Conservation (phyloP, 2,113 vertebrate species). For the Mormyrus lacerda region DNA sequence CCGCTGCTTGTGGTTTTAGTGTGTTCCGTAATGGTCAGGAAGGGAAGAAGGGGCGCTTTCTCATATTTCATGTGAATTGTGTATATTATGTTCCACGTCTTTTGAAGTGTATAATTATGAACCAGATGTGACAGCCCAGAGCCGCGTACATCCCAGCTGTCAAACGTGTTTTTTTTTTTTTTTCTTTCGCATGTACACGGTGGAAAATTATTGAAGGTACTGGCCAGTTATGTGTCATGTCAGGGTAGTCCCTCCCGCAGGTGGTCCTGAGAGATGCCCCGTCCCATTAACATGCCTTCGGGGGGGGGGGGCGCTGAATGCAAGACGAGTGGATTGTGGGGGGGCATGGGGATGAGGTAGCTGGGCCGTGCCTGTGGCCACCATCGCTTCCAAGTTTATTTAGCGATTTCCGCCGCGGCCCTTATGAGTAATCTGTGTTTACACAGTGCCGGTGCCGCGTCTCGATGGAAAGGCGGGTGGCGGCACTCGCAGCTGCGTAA, state of each 20-base stretch:
- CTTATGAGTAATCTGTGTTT: slow-evolving; percentile 23
- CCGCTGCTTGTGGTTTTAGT: background rate
- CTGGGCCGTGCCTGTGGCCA: background rate
- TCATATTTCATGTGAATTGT: slow-evolving; percentile 47
- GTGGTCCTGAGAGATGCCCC: slow-evolving; percentile 39
- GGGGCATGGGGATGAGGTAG: background rate
- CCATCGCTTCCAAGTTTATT: slow-evolving; percentile 10
- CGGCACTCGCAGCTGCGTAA: background rate
- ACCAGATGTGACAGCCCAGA: slow-evolving; percentile 69
- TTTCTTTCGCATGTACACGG: slow-evolving; percentile 53
- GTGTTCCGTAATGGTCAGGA: background rate
- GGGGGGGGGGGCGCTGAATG: background rate
- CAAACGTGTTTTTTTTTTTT: slow-evolving; percentile 61
- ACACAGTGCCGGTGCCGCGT: background rate
- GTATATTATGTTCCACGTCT: slow-evolving; percentile 54
- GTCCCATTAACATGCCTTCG: slow-evolving; percentile 26
- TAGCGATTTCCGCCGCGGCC: background rate
- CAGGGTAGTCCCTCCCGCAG: slow-evolving; percentile 33
- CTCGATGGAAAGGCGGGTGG: background rate
- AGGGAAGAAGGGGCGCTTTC: slow-evolving; percentile 23
- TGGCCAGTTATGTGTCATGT: slow-evolving; percentile 61
- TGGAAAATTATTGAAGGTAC: slow-evolving; percentile 64
- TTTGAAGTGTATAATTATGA: slow-evolving; percentile 71
- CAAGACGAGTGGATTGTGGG: background rate
- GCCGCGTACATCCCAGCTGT: slow-evolving; percentile 52